These are phyloP conservation scores for Colletes gigas DNA, from an alignment of 1,140 invertebrate genomes.

Conservation along the genomic window DNA sequence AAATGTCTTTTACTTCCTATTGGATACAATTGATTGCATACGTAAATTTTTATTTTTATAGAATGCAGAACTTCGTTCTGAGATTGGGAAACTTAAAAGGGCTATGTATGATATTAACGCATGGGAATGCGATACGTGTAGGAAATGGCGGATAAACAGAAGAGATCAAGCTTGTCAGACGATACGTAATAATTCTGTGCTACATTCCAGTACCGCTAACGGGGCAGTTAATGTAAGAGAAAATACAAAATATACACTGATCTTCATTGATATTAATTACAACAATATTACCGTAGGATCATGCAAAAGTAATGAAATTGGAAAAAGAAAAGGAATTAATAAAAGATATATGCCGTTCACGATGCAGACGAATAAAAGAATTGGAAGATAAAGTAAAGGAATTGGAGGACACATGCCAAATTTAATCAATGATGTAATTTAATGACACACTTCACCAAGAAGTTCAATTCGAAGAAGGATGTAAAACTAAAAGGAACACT, in stretches of 20 bases:
- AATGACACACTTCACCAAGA: not conserved
- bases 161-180: conserved; percentile 67
- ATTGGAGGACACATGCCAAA: conserved; percentile 39
- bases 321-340: conserved; percentile 67
- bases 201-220: conserved; percentile 62
- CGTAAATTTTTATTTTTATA: conserved; percentile 42
- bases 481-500: conserved; percentile 2
- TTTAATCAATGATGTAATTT: not conserved
- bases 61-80: conserved; percentile 61
- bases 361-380: conserved; percentile 59
- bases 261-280: not conserved
- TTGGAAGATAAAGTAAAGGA: conserved; percentile 60
- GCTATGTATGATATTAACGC: conserved; percentile 48
- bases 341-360: conserved; percentile 67
- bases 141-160: conserved; percentile 59
- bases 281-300: conserved; percentile 52
- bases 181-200: conserved; percentile 47
- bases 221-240: conserved; percentile 69
- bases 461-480: conserved; percentile 12
- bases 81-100: conserved; percentile 55
- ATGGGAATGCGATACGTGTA: conserved; percentile 70
- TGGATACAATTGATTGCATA: not conserved
- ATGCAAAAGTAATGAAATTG: conserved; percentile 62
- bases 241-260: not conserved
- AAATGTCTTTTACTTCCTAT: not conserved